These are phyloP conservation scores for Orthosia gothica DNA, from an alignment of 2,888 invertebrate species.

Conservation along the genomic window DNA sequence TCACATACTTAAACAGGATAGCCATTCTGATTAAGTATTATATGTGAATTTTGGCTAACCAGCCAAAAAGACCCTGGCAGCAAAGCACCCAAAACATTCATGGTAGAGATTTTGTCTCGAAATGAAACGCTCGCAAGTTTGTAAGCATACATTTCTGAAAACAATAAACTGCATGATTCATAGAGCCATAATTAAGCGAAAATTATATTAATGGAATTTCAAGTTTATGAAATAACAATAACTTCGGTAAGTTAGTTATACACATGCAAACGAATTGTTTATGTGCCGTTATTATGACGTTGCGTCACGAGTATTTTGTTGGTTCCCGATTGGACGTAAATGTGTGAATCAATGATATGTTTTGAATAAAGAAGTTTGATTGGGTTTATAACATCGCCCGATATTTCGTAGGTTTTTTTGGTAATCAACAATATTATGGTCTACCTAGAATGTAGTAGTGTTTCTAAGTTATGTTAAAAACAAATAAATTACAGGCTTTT, in stretches of 20 bases:
- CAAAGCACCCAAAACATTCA: background rate
- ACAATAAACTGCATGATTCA: background rate
- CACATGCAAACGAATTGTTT: constrained; percentile 11
- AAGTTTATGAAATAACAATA: background rate
- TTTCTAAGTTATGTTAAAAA: background rate
- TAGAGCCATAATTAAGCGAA: background rate
- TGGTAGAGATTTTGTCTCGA: background rate
- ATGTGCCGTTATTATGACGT: constrained; percentile 8
- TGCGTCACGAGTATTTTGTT: constrained; percentile 1
- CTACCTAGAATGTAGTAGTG: background rate
- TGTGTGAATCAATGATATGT: constrained; percentile 10
- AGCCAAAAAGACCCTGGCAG: no score
- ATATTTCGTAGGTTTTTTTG: background rate
- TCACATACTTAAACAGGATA: no score
- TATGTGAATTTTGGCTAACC: no score
- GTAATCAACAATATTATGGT: background rate
- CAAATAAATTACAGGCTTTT: background rate
- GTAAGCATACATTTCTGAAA: background rate
- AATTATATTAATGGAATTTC: background rate
- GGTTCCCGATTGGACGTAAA: background rate
- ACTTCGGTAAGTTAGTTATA: background rate
- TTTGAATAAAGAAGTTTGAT: constrained; percentile 1
- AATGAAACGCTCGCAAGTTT: background rate
- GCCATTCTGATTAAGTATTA: no score
- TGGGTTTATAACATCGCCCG: background rate